Evolutionary conservation across 2,888 invertebrate genomes (phyloP).

Genomic region (Amblyteles armatorius): DNA sequence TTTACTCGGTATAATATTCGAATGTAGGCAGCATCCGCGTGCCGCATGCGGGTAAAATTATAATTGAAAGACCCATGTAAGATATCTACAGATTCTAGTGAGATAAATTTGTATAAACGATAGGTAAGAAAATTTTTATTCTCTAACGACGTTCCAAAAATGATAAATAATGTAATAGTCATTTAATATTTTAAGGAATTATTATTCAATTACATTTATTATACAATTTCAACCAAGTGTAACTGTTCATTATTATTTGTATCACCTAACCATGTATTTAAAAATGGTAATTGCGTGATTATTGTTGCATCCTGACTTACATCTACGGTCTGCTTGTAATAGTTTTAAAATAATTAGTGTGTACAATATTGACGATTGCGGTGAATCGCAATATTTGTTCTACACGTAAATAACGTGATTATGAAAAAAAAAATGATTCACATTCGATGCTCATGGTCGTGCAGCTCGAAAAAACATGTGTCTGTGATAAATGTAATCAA

Average conservation of each 20-base stretch:
- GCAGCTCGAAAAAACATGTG: background rate
- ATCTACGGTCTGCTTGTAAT: too few species aligned
- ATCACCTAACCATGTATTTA: background rate
- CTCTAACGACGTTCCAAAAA: background rate
- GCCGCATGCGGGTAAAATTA: background rate
- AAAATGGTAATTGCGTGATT: background rate
- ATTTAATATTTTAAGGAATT: background rate
- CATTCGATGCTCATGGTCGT: background rate
- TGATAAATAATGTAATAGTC: background rate
- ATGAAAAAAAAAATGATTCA: background rate
- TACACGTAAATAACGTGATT: background rate
- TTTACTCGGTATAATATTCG: background rate
- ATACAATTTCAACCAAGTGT: background rate
- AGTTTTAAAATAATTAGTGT: too few species aligned
- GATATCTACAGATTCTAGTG: background rate
- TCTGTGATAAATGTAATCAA: background rate
- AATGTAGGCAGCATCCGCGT: background rate
- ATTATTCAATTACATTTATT: background rate
- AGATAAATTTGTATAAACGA: background rate
- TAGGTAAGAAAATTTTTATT: background rate
- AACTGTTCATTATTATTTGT: background rate
- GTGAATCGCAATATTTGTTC: background rate
- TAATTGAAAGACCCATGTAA: background rate
- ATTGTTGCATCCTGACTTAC: background rate
- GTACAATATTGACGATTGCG: background rate